Percentiles rank a stretch among this genome's conserved stretches.
These are phyloP conservation scores for Coreoperca whiteheadi DNA, from an alignment of 2,113 vertebrate genomes.

Conservation along the genomic window DNA sequence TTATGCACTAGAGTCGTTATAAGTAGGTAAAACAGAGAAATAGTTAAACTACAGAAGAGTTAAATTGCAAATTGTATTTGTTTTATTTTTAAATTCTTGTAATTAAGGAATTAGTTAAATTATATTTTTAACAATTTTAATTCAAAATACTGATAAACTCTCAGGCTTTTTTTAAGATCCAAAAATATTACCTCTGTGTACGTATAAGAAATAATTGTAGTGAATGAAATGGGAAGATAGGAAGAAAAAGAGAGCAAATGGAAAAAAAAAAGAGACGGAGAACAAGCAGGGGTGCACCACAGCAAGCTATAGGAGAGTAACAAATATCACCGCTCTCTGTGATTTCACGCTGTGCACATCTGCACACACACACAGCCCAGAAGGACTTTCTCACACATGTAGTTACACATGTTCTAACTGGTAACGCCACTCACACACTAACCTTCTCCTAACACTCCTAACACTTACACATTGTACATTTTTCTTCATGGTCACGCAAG, in stretches of 20 bases:
- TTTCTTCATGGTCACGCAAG: constrained; percentile 42
- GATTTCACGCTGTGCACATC: constrained; percentile 55
- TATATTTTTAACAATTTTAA: neutral
- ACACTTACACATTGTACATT: constrained; percentile 48
- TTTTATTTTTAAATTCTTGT: neutral
- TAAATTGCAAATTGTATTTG: neutral
- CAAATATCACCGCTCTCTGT: constrained; percentile 42
- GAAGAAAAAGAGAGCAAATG: neutral
- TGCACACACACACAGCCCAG: constrained; percentile 40
- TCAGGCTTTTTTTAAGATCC: neutral
- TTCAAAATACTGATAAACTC: neutral
- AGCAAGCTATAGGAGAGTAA: neutral
- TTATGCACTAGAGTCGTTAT: neutral
- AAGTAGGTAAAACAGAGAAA: neutral
- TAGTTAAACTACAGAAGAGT: neutral
- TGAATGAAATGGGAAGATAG: neutral
- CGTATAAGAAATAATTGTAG: neutral
- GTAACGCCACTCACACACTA: constrained; percentile 38
- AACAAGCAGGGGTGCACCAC: neutral
- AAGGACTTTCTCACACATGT: constrained; percentile 48
- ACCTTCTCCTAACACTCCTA: neutral
- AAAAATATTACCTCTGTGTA: neutral
- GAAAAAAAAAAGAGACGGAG: neutral
- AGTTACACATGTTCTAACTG: constrained; percentile 57
- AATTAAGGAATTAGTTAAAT: neutral